Evolutionary conservation across 2,888 invertebrate genomes (phyloP), one percentile per base, ranked within the genome.

Genomic region (Tetragonisca angustula): DNA sequence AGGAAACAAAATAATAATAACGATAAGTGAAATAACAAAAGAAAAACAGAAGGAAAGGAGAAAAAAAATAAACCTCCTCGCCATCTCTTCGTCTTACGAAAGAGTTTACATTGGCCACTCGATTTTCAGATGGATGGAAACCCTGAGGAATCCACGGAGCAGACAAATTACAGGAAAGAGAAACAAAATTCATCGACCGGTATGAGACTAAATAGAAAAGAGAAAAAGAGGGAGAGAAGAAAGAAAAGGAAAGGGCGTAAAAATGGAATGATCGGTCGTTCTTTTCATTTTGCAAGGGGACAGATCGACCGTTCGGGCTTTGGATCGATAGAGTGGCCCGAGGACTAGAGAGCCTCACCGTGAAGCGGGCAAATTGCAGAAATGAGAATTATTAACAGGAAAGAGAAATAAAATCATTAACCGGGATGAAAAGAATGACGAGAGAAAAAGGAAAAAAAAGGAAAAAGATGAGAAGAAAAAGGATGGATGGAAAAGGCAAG

Each of bases 111-210:
- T 43, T 43, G 43, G 9, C 9, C 43, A 43, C 11, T 43, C 43
- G 43, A 2, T 43, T 43, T 43, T 43, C 9, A 43, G 43, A 43
- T 43, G 9, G 43, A 9, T 11, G 9, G 43, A 11, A 43, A 43
- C 83, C 70, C 36, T 74, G 59, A 65, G 59, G 73, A 67, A 74
- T 9, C 5, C 36, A 36, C 6, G 68, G 70, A 79, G 5, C 56
- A 13, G 61, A 17, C 9, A 61, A 27, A 27, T 61, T 61, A 1
- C n/a, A 36, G 1, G 36, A 36, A 36, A n/a, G n/a, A n/a, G n/a
- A n/a, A n/a, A n/a, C n/a, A n/a, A n/a, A n/a, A n/a, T n/a, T n/a
- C n/a, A n/a, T n/a, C n/a, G n/a, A n/a, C n/a, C n/a, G n/a, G n/a
- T n/a, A n/a, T n/a, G n/a, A n/a, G n/a, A n/a, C n/a, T n/a, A 36